Base-by-base conservation (phyloP, 2,888 invertebrate genomes). In the Synergus japonicus region DNA sequence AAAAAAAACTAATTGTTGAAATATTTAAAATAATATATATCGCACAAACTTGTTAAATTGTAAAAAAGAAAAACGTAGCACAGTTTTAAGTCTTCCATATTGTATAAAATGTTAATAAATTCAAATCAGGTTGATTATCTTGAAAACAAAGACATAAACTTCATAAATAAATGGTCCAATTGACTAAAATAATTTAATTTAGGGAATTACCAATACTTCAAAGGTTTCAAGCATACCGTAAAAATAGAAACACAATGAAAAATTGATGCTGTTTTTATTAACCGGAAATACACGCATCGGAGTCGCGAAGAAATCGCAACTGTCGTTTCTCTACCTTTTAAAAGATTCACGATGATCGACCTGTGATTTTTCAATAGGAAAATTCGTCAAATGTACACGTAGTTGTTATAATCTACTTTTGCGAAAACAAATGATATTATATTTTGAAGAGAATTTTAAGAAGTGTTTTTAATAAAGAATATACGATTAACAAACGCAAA, bases 231-330 rank as follows among this genome's bases (percentile, higher is more conserved):
- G 10, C 10, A 13, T 46, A 46, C 12, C 13, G 18, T 9, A 60
- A 18, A 60, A 60, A 60, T 22, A 7, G 9, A 43, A 43, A 5
- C 43, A n/a, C 41, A 4, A 54, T 73, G 13, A 73, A 73, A 73
- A 73, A 73, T 73, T 49, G 54, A 49, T 73, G 49, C 29, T 54
- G 54, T 73, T 73, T 73, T 73, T 73, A 73, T 73, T 73, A 54
- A 54, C 37, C 54, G 29, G 54, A 73, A 73, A 73, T 73, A 54
- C n/a, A 54, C 49, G 15, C n/a, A 15, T n/a, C 54, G n/a, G 49
- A 49, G 54, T 54, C 54, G 13, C 54, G n/a, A n/a, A n/a, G 7
- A 54, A 54, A 54, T 54, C n/a, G 54, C n/a, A 54, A 54, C 8
- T 54, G n/a, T n/a, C n/a, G 54, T 54, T 54, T 54, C n/a, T 8